Evolutionary conservation across 1,140 invertebrate species (phyloP).

Genomic region (Drosophila ambigua): DNA sequence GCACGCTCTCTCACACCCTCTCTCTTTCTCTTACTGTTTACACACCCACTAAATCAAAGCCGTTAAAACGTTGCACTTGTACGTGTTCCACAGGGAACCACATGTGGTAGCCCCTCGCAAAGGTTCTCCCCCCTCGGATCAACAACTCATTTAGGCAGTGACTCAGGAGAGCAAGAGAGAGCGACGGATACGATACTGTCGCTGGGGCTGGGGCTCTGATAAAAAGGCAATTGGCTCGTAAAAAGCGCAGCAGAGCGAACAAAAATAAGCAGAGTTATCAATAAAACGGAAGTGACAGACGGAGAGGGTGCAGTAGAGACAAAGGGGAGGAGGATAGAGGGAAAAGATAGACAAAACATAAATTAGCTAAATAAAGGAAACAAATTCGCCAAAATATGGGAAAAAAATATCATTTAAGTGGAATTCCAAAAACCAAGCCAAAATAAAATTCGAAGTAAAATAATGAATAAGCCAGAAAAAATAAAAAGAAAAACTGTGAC

Average conservation of each 20-base stretch:
- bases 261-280: slow-evolving; percentile 26
- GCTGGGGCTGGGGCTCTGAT: slow-evolving; percentile 11
- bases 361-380: slow-evolving; percentile 33
- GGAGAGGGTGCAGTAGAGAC: slow-evolving; percentile 16
- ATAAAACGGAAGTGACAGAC: slow-evolving; percentile 40
- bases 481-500: slow-evolving; percentile 46
- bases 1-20: slow-evolving; percentile 14
- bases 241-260: slow-evolving; percentile 18
- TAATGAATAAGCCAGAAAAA: slow-evolving; percentile 44
- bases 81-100: slow-evolving; percentile 42
- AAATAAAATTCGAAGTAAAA: slow-evolving; percentile 45
- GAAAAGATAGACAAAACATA: slow-evolving; percentile 9
- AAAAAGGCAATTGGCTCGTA: slow-evolving; percentile 11
- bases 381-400: slow-evolving; percentile 27
- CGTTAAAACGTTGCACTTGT: slow-evolving; percentile 50
- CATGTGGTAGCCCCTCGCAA: slow-evolving; percentile 18
- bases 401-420: slow-evolving; percentile 16
- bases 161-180: slow-evolving; percentile 11
- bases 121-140: background rate
- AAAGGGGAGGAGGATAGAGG: background rate
- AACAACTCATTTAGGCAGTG: slow-evolving; percentile 6
- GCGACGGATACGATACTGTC: slow-evolving; percentile 12
- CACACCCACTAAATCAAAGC: slow-evolving; percentile 22
- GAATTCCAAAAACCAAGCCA: slow-evolving; percentile 18
- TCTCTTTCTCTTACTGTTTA: background rate